Percentiles rank a stretch among this genome's conserved stretches.
Evolutionary conservation across 2,797 vertebrate genomes (phyloP).

Genomic region (Eulemur rubriventer): DNA sequence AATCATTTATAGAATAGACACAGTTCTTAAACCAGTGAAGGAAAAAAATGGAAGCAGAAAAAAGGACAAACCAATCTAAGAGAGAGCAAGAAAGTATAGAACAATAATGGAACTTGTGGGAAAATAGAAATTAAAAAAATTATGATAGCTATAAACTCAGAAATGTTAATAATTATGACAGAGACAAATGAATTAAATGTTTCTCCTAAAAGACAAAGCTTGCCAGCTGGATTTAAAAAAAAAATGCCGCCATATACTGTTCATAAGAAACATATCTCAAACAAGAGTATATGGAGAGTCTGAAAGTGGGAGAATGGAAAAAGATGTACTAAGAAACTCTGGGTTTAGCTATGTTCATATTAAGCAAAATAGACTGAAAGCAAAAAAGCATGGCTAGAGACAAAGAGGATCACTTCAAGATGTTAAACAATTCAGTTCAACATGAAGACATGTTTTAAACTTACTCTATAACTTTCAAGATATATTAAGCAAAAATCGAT

Average conservation of each 20-base stretch:
- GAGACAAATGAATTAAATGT: not conserved
- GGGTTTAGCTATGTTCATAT: not conserved
- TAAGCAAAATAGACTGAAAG: not conserved
- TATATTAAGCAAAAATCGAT: not conserved
- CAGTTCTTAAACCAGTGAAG: not conserved
- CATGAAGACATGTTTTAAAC: not conserved
- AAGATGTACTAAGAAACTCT: not conserved
- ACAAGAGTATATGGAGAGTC: not conserved
- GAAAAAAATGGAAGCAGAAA: not conserved
- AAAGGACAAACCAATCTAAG: constrained; percentile 14
- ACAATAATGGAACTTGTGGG: not conserved
- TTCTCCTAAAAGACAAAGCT: not conserved
- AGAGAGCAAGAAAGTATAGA: not conserved
- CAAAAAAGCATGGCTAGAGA: not conserved
- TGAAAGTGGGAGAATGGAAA: not conserved
- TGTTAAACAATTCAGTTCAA: not conserved
- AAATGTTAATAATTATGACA: not conserved
- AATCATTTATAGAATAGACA: not conserved
- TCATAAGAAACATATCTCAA: not conserved
- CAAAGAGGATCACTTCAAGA: not conserved
- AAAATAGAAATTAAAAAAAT: constrained; percentile 15
- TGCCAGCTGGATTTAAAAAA: not conserved
- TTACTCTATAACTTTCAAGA: not conserved
- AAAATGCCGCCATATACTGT: not conserved
- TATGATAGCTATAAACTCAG: not conserved